Evolutionary conservation across 2,113 vertebrate species (phyloP), one percentile per base, ranked within the genome.

Genomic region (Podarcis raffonei): DNA sequence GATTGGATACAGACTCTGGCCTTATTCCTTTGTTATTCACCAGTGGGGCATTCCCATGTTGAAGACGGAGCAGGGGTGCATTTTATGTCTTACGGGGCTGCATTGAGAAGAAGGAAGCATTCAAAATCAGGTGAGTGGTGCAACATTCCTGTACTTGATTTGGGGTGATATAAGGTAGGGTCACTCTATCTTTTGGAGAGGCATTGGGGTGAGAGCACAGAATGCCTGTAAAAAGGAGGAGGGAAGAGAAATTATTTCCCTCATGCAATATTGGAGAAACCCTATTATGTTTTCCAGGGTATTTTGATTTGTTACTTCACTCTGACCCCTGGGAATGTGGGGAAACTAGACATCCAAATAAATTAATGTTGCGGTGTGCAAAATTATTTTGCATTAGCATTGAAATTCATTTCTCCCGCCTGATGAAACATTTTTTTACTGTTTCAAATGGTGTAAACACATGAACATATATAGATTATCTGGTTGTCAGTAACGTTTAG

Each of bases 401-500:
- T 90, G 68, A 84, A 3, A 85, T 53, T 78, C 42, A 9, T 83
- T 81, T 93, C 82, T 82, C 86, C 3, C 77, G 81, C 7, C 8
- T 0, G 0, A 71, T 80, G 5, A 59, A 6, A 66, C 0, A 2
- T 48, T 83, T 86, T 83, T 86, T 5, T 2, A 81, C 5, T 25
- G 62, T n/a, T 92, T 18, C 15, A 35, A 25, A 77, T 68, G 72
- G 84, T 79, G 42, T 39, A 83, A 85, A 77, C 20, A 87, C 53
- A 18, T 2, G 0, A 1, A 20, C 78, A 80, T 1, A 16, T 0
- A 0, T 2, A 4, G 39, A 81, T 88, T 53, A 18, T 12, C 85
- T 84, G 27, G 30, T 88, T 93, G 90, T 6, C 27, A 0, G 30
- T 3, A 59, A 42, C 0, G 30, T 81, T 84, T 74, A 89, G 80